These are phyloP conservation scores for Gymnarchus niloticus DNA, from an alignment of 2,113 vertebrate species.

Conservation along the genomic window DNA sequence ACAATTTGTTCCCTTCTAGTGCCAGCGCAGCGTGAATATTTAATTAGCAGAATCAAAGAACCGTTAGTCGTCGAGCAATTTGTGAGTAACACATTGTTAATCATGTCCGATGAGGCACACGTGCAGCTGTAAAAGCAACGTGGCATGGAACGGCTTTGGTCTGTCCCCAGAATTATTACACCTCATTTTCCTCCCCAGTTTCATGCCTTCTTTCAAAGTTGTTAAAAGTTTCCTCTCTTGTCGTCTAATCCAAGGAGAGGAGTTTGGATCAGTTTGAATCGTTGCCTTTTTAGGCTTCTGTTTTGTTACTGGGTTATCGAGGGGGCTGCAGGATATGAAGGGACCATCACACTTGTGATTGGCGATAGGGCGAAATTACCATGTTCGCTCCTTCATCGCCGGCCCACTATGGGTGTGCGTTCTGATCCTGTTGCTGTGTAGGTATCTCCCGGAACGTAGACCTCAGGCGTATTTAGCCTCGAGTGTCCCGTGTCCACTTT, in stretches of 20 bases:
- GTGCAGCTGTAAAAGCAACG: background rate
- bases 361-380: no score
- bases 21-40: slow-evolving; percentile 8
- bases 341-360: background rate
- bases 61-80: background rate
- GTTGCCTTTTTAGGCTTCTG: no score
- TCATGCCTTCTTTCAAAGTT: background rate
- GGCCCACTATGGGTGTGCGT: background rate
- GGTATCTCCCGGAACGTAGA: background rate
- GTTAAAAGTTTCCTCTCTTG: no score
- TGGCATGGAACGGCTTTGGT: background rate
- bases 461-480: background rate
- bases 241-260: background rate
- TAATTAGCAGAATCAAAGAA: slow-evolving; percentile 12
- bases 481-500: no score
- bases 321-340: background rate
- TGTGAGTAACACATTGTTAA: slow-evolving; percentile 1
- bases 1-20: slow-evolving; percentile 6
- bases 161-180: background rate
- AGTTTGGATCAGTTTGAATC: no score
- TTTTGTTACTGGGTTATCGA: no score
- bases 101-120: background rate
- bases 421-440: background rate
- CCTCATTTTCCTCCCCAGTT: background rate
- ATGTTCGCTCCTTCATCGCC: background rate